Conservation (phyloP, 2,113 vertebrate genomes). For the Salvelinus fontinalis region DNA sequence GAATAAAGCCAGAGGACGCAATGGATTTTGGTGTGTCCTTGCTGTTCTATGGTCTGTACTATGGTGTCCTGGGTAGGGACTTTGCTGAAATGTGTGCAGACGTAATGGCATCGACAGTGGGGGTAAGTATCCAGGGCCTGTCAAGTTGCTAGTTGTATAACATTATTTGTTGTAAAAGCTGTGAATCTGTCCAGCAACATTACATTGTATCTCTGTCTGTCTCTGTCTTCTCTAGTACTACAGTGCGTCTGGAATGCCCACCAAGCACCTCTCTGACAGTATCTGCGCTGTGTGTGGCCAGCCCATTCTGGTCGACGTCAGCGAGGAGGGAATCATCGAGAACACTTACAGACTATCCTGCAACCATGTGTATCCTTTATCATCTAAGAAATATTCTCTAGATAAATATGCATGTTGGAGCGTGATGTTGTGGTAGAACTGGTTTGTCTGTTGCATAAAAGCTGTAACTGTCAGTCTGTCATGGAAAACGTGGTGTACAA, state of each 20-base stretch:
- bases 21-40: conserved; percentile 98
- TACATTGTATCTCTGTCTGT: background rate
- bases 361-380: conserved; percentile 96
- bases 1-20: conserved; percentile 95
- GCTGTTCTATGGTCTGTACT: conserved; percentile 97
- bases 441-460: background rate
- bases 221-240: conserved; percentile 80
- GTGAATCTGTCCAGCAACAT: background rate
- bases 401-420: background rate
- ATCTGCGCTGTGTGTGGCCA: conserved; percentile 96
- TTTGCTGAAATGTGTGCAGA: conserved; percentile 99
- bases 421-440: background rate
- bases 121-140: conserved; percentile 73
- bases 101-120: conserved; percentile 98
- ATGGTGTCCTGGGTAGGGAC: conserved; percentile 93
- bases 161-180: background rate
- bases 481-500: too few species aligned
- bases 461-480: background rate
- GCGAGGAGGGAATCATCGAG: conserved; percentile 96
- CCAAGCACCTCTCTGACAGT: conserved; percentile 94
- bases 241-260: conserved; percentile 95
- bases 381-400: background rate
- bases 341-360: conserved; percentile 97
- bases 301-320: conserved; percentile 94
- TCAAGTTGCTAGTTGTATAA: background rate